Evolutionary conservation across 2,888 invertebrate genomes (phyloP), one percentile per base, ranked within the genome.

Genomic region (Argyra leucocephala): DNA sequence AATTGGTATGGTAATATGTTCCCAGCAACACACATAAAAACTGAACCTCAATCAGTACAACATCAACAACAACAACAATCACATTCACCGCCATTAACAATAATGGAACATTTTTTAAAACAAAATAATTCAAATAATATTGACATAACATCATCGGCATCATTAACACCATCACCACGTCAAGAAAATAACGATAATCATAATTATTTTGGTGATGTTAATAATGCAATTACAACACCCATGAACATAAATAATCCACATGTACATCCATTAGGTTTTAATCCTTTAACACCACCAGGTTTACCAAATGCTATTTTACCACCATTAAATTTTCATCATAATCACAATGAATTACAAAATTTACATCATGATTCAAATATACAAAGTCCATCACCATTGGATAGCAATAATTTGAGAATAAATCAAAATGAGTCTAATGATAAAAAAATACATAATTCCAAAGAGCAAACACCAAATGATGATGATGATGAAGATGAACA

Each of bases 261-360:
- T 64, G 80, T 80, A 65, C 80, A 81, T 67, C 78, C 81, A 12
- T 70, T 84, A 60, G 84, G 84, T 0, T 86, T 86, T 72, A 85
- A 81, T 72, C 81, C 85, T 0, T 79, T 86, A 57, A 86, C 86
- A 7, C 86, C 86, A 0, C 86, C 86, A 0, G 84, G 84, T 9
- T 82, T 84, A 67, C 78, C 80, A 37, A 76, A 74, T 68, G 76
- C 78, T 22, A 68, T 75, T 15, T 62, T 76, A 65, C 65, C 66
- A 22, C 65, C 61, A 22, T 61, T 64, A 7, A 61, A 57, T 26
- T 63, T 62, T 26, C 57, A 57, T 36, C 63, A 63, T 26, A 26
- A 66, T 18, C 37, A 36, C 22, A 31, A 37, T 22, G 9, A 18
- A 3, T 60, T 59, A 59, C 48, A 48, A 48, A 48, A 48, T 48